Evolutionary conservation across 2,113 vertebrate genomes (phyloP).

Genomic region (Chitala chitala): DNA sequence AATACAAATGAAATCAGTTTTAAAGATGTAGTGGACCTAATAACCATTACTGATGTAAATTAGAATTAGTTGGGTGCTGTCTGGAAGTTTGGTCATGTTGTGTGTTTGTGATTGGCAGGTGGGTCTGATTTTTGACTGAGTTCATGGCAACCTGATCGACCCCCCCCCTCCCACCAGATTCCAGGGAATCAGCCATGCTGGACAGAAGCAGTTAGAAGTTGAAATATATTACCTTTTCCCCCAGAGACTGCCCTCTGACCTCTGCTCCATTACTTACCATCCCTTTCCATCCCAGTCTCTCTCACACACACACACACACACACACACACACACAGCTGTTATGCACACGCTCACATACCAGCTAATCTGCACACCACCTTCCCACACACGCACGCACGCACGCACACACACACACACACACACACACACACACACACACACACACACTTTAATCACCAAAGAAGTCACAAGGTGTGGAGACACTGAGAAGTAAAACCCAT

Average conservation of each 20-base stretch:
- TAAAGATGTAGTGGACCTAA: neutral
- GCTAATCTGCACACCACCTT: neutral
- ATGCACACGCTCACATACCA: neutral
- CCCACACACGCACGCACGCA: neutral
- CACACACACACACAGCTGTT: neutral
- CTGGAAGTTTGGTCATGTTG: neutral
- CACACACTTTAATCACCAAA: no score
- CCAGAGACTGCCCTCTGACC: slow-evolving; percentile 47
- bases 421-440: no score
- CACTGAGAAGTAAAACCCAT: neutral
- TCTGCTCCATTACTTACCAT: slow-evolving; percentile 46
- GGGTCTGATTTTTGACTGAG: neutral
- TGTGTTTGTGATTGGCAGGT: neutral
- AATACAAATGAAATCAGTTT: neutral
- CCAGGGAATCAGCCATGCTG: neutral
- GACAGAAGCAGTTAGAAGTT: neutral
- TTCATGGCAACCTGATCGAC: no score
- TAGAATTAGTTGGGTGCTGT: neutral
- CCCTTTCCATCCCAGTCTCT: no score
- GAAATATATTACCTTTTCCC: slow-evolving; percentile 42
- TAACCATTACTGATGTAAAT: neutral
- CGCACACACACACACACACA: neutral
- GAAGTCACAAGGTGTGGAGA: no score
- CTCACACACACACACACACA: neutral
- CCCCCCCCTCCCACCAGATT: no score